These are phyloP conservation scores for Dioctria linearis DNA, from an alignment of 2,888 invertebrate species.

Conservation along the genomic window DNA sequence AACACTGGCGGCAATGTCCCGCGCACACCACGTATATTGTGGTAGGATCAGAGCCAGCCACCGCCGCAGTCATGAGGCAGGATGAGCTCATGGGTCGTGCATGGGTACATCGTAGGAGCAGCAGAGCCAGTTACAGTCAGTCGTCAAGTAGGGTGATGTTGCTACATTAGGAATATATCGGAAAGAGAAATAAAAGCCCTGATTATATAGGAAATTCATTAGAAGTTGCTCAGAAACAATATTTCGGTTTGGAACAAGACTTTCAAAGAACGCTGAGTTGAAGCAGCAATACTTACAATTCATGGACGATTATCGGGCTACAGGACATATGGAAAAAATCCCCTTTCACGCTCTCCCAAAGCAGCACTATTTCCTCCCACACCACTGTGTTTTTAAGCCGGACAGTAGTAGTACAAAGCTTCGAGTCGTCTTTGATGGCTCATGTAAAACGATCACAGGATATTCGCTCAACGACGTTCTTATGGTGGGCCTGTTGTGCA, in stretches of 20 bases:
- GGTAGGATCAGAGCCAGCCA: too few species aligned
- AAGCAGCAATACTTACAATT: neutral
- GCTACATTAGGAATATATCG: too few species aligned
- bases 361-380: neutral
- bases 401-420: too few species aligned
- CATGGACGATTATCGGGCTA: neutral
- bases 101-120: too few species aligned
- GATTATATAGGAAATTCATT: neutral
- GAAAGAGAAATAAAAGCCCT: too few species aligned
- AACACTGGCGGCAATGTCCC: too few species aligned
- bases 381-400: neutral
- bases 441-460: neutral
- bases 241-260: neutral
- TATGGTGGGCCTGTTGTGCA: neutral
- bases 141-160: too few species aligned
- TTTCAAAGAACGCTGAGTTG: neutral
- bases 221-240: neutral
- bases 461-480: neutral
- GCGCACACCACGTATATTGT: too few species aligned
- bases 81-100: too few species aligned
- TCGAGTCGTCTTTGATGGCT: too few species aligned
- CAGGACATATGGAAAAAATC: neutral
- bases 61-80: too few species aligned
- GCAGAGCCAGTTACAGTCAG: too few species aligned
- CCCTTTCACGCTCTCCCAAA: neutral